phyloP scores from a whole-genome alignment of 2,113 vertebrate genomes.

The Pelobates fuscus region DNA sequence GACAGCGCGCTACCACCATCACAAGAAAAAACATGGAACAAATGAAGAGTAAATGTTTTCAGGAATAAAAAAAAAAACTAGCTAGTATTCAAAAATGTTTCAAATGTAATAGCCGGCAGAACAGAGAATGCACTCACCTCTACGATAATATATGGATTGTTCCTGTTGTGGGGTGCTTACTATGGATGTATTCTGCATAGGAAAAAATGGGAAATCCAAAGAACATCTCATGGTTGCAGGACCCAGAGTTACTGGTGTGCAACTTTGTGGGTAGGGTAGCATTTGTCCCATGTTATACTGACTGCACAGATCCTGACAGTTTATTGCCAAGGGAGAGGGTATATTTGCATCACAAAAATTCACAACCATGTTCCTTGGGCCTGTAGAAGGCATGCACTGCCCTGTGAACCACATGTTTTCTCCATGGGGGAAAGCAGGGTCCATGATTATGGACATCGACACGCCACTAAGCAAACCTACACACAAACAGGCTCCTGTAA shows the following conservation, averaged over 20 bases:
- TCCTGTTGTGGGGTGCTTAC: not conserved
- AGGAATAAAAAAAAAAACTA: too few species aligned
- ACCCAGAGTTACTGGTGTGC: not conserved
- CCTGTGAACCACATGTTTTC: not conserved
- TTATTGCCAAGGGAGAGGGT: not conserved
- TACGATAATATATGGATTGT: not conserved
- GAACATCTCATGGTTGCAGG: not conserved
- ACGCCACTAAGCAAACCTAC: not conserved
- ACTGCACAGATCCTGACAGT: not conserved
- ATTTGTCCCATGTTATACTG: slow-evolving; percentile 10
- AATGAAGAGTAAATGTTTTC: too few species aligned
- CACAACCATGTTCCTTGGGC: not conserved
- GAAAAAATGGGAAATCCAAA: slow-evolving; percentile 17
- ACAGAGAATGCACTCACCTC: slow-evolving; percentile 25
- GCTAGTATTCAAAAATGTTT: too few species aligned
- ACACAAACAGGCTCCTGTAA: not conserved
- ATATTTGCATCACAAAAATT: not conserved
- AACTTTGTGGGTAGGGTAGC: not conserved
- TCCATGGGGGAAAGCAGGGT: not conserved
- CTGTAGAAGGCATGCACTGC: too few species aligned
- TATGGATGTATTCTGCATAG: not conserved
- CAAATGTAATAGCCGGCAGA: not conserved
- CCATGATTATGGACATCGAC: not conserved
- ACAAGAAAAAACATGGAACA: too few species aligned
- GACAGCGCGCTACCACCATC: too few species aligned